Conservation (phyloP, 2,797 vertebrate species). For the Acipenser ruthenus region DNA sequence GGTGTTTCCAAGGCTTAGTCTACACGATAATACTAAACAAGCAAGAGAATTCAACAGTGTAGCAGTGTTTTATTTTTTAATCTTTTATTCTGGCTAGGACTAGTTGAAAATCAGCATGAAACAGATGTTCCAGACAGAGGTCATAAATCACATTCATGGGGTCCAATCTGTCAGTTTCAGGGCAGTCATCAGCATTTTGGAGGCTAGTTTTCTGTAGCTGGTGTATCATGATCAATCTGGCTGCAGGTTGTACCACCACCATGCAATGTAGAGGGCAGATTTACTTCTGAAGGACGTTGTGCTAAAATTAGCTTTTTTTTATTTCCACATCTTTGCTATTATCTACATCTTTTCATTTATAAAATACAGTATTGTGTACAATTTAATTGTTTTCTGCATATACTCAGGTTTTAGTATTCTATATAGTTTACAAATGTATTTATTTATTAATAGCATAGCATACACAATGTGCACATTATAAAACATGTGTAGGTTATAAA, state of each 20-base stretch:
- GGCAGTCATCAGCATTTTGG: background rate
- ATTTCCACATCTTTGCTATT: too few relatives aligned
- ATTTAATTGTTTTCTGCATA: too few relatives aligned
- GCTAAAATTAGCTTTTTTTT: too few relatives aligned
- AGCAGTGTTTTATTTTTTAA: background rate
- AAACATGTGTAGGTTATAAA: too few relatives aligned
- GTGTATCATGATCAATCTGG: background rate
- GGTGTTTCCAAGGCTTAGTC: background rate
- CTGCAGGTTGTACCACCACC: background rate
- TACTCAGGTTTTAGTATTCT: too few relatives aligned
- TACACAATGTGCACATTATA: too few relatives aligned
- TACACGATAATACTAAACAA: background rate
- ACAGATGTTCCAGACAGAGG: conserved; percentile 3
- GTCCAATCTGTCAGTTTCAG: background rate
- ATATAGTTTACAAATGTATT: too few relatives aligned
- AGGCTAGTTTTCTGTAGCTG: background rate
- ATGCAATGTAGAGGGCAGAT: too few relatives aligned
- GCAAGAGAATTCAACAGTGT: background rate
- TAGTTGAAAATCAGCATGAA: background rate
- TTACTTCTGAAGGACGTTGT: too few relatives aligned
- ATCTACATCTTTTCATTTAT: too few relatives aligned
- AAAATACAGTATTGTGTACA: too few relatives aligned
- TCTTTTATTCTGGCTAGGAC: background rate
- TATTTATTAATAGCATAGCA: too few relatives aligned
- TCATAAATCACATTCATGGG: background rate